Evolutionary conservation across 1,140 invertebrate genomes (phyloP).

Genomic region (Pogonomyrmex californicus): DNA sequence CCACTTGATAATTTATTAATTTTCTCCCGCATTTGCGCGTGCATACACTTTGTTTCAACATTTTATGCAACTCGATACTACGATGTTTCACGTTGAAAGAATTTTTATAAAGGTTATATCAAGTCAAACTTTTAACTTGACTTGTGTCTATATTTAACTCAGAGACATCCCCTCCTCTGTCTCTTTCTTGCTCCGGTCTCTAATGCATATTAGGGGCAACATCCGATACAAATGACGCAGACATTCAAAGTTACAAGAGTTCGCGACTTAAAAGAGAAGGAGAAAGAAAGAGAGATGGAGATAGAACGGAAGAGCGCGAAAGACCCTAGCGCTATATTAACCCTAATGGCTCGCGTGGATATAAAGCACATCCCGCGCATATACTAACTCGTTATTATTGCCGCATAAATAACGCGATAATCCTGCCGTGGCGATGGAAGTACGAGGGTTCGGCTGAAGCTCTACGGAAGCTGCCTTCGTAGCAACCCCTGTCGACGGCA

Average conservation of each 20-base stretch:
- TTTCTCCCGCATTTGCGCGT: neutral
- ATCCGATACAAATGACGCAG: constrained; percentile 25
- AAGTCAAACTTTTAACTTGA: neutral
- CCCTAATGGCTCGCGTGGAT: constrained; percentile 86
- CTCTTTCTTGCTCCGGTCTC: neutral
- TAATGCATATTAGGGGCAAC: constrained; percentile 5
- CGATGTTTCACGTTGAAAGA: neutral
- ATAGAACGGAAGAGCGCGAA: constrained; percentile 49
- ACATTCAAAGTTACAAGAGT: constrained; percentile 24
- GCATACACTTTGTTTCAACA: neutral
- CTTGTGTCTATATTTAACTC: constrained; percentile 4
- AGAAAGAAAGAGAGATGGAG: constrained; percentile 1
- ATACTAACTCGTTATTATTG: constrained; percentile 87
- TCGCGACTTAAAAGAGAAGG: constrained; percentile 20
- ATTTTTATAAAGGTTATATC: neutral
- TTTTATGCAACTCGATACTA: neutral
- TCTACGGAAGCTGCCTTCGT: constrained; percentile 47
- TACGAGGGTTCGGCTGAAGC: constrained; percentile 65
- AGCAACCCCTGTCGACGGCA: constrained; percentile 56
- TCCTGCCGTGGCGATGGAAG: constrained; percentile 83
- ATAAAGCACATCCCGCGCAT: constrained; percentile 87
- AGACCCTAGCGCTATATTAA: constrained; percentile 83
- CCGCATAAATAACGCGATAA: constrained; percentile 87
- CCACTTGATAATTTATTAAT: neutral
- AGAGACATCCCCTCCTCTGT: neutral